Percentiles rank a stretch among this genome's conserved stretches.
Conservation (phyloP, 2,888 invertebrate genomes). For the Ectropis crepuscularia region DNA sequence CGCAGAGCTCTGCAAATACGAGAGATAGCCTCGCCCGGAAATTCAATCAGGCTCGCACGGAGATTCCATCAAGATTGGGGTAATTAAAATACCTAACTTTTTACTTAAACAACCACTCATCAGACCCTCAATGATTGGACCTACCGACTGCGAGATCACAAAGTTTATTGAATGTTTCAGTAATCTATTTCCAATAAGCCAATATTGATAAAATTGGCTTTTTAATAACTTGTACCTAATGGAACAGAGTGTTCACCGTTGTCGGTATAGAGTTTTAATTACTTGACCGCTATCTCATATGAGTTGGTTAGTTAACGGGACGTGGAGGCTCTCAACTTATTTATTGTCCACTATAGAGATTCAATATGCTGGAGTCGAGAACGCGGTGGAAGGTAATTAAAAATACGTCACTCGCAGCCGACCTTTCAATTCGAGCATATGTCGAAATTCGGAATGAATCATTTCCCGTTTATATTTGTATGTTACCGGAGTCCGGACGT, state of each 20-base stretch:
- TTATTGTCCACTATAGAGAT: constrained; percentile 78
- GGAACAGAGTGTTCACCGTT: constrained; percentile 39
- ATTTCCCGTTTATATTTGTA: constrained; percentile 78
- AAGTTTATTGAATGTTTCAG: constrained; percentile 13
- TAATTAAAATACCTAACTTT: constrained; percentile 80
- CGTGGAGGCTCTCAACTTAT: constrained; percentile 61
- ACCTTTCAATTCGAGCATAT: constrained; percentile 81
- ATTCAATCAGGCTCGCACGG: constrained; percentile 80
- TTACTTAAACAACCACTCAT: constrained; percentile 55
- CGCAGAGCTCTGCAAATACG: constrained; percentile 75
- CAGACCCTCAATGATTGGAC: constrained; percentile 12
- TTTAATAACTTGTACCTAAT: constrained; percentile 30
- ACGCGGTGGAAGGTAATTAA: constrained; percentile 81
- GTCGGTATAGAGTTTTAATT: constrained; percentile 53
- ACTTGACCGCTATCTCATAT: constrained; percentile 48
- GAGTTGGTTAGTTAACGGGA: constrained; percentile 52
- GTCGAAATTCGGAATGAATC: constrained; percentile 81
- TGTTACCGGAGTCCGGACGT: constrained; percentile 43
- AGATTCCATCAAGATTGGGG: constrained; percentile 81
- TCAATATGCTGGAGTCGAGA: constrained; percentile 70
- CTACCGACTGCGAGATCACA: constrained; percentile 6
- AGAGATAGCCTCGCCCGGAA: constrained; percentile 76
- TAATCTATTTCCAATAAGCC: constrained; percentile 22
- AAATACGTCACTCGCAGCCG: constrained; percentile 83
- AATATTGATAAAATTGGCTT: constrained; percentile 20